A percentile compares a stretch with the other conserved stretches of the same genome.
phyloP scores from a whole-genome alignment of 2,797 vertebrate species.

The Poliocrania exsul region DNA sequence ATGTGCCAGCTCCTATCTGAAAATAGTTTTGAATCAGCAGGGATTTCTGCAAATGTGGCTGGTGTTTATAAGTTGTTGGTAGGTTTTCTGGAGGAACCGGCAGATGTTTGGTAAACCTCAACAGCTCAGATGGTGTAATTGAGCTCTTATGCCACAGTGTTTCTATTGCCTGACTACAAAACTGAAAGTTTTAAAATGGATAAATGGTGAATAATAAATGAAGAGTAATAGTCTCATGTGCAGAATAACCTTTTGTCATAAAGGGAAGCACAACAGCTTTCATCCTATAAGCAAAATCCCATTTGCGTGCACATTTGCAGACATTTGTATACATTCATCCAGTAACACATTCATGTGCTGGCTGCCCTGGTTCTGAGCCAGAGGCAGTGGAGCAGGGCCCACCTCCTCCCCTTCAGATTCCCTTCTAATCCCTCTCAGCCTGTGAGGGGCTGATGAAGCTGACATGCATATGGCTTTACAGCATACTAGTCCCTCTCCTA shows the following conservation, averaged over 20 bases:
- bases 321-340: neutral
- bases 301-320: neutral
- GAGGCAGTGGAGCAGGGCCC: neutral
- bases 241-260: neutral
- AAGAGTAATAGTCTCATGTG: neutral
- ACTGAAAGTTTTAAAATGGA: neutral
- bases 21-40: slow-evolving; percentile 20
- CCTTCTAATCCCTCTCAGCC: neutral
- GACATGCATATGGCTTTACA: neutral
- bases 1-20: slow-evolving; percentile 1
- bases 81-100: neutral
- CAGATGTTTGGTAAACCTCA: neutral
- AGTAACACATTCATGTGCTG: neutral
- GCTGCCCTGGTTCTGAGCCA: neutral
- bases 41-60: slow-evolving; percentile 10
- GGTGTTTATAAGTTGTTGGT: neutral
- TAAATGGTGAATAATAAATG: neutral
- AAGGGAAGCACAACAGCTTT: neutral
- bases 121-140: neutral
- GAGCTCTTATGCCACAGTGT: neutral
- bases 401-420: neutral
- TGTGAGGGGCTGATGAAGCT: neutral
- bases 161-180: neutral
- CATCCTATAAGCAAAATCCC: neutral
- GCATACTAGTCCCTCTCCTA: neutral